Evolutionary conservation across 2,113 vertebrate genomes (phyloP).

Genomic region (mouse (Mus musculus)): DNA sequence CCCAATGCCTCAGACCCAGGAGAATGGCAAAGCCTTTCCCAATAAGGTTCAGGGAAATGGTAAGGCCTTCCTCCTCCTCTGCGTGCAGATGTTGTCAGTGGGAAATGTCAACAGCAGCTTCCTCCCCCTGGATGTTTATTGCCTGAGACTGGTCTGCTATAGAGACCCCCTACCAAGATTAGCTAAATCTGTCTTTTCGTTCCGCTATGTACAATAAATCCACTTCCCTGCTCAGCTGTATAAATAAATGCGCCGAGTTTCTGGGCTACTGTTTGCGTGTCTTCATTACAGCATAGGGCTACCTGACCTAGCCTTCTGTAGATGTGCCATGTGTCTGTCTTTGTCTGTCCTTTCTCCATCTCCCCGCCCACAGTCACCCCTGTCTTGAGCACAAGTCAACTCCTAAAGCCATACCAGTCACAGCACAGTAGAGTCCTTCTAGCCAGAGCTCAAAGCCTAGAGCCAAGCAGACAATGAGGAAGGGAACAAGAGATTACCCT

Average conservation of each 20-base stretch:
- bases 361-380: too few species aligned
- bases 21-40: neutral
- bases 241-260: neutral
- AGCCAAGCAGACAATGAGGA: neutral
- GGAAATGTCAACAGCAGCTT: neutral
- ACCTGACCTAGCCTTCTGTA: neutral
- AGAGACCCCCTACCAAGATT: neutral
- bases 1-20: neutral
- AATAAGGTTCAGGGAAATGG: neutral
- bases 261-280: neutral
- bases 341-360: neutral
- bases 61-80: neutral
- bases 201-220: neutral
- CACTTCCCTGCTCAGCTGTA: neutral
- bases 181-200: neutral
- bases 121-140: neutral
- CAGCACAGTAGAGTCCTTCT: neutral
- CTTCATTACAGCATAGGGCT: neutral
- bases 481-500: neutral
- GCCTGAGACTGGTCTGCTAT: neutral
- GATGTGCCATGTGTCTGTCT: too few species aligned
- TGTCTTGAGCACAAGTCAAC: neutral
- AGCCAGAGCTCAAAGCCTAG: rapidly evolving
- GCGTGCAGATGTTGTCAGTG: neutral
- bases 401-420: neutral